These are phyloP conservation scores for Neodiprion lecontei DNA, from an alignment of 1,140 invertebrate species.

Conservation along the genomic window DNA sequence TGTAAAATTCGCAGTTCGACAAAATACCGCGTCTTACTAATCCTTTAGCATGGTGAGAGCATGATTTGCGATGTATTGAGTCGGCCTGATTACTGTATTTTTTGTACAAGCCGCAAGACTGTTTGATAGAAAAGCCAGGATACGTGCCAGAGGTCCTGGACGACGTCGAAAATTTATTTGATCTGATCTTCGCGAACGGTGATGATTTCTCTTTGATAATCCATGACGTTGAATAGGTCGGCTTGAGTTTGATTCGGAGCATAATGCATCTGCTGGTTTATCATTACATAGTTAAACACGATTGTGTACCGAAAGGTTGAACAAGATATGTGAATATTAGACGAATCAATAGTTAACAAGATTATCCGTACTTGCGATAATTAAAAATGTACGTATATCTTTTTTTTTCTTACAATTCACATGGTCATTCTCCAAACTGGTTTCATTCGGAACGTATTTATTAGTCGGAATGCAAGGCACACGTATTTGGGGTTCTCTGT, in stretches of 20 bases:
- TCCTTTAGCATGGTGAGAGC: constrained; percentile 27
- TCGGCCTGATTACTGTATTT: constrained; percentile 40
- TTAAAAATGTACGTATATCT: too few species aligned
- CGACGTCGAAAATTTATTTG: constrained; percentile 33
- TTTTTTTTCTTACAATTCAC: not conserved
- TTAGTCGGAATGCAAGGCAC: not conserved
- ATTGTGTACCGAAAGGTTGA: too few species aligned
- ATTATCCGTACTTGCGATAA: too few species aligned
- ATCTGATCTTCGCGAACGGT: constrained; percentile 24
- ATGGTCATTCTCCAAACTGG: not conserved
- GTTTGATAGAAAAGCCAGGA: constrained; percentile 41
- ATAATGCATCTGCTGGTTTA: too few species aligned
- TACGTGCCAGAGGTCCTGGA: constrained; percentile 42
- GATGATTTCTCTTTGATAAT: constrained; percentile 42
- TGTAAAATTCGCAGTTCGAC: constrained; percentile 32
- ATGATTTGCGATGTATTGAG: constrained; percentile 39
- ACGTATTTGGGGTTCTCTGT: not conserved
- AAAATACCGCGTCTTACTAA: constrained; percentile 15
- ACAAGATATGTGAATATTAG: too few species aligned
- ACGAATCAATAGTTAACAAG: too few species aligned
- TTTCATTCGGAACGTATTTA: not conserved
- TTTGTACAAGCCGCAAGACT: constrained; percentile 43
- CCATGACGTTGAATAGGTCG: constrained; percentile 31
- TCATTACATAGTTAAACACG: too few species aligned
- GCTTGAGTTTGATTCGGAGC: constrained; percentile 32